A percentile compares a stretch with the other conserved stretches of the same genome.
Conservation (phyloP, 2,113 vertebrate genomes). For the Plotosus lineatus region DNA sequence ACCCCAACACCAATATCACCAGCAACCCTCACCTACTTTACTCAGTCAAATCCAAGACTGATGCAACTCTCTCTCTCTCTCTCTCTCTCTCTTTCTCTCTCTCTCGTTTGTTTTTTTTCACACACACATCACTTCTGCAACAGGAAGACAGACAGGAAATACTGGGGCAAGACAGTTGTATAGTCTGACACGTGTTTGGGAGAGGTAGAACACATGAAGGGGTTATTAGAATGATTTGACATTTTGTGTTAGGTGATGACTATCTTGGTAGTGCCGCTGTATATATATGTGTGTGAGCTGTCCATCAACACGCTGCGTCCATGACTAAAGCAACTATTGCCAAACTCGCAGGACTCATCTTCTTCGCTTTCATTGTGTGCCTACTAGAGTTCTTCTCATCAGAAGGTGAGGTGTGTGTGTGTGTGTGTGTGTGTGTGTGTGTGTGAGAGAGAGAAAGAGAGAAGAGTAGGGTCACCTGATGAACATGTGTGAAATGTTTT, state of each 20-base stretch:
- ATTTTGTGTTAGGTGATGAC: not conserved
- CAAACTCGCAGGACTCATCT: conserved; percentile 77
- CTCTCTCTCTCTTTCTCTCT: conserved; percentile 1
- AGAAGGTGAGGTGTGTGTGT: conserved; percentile 66
- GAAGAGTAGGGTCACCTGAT: not conserved
- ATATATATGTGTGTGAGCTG: not conserved
- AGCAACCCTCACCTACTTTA: not conserved
- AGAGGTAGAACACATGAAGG: not conserved
- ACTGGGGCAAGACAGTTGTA: not conserved
- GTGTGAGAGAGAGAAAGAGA: not conserved
- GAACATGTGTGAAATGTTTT: not conserved
- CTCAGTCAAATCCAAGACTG: not conserved
- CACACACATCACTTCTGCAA: conserved; percentile 12
- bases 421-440: conserved; percentile 10
- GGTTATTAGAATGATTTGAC: not conserved
- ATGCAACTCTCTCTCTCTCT: not conserved
- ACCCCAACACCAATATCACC: not conserved
- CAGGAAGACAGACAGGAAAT: conserved; percentile 50
- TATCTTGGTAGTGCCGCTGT: not conserved
- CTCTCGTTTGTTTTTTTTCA: no score
- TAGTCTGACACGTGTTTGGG: not conserved
- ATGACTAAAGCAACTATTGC: conserved; percentile 74
- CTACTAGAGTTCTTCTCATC: conserved; percentile 86
- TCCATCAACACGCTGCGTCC: conserved; percentile 58
- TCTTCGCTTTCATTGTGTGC: conserved; percentile 79